Base-by-base conservation (phyloP, 2,888 invertebrate species). In the Aphidius colemani region DNA sequence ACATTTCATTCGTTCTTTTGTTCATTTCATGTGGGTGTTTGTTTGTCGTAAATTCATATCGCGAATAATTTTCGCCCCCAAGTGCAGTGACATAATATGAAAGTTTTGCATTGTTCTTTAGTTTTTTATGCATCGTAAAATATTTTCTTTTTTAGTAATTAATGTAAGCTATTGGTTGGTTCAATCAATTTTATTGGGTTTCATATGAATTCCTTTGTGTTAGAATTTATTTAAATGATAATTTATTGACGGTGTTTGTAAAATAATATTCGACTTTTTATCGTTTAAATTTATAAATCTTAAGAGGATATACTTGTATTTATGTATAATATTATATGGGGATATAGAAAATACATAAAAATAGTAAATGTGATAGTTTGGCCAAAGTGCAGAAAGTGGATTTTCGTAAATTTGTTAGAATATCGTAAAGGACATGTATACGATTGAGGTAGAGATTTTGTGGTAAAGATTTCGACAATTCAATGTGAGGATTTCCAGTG, bases 11-110 rank as follows among this genome's bases (percentile, higher is more conserved):
- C 65, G 48, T 64, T 62, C 63, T 65, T 59, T 55, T 59, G 66
- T 60, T 64, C 69, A 68, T 69, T 66, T 67, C 66, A 68, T 67
- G 66, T 62, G 59, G 65, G 58, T 66, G 69, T 70, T 70, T 69
- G 66, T 71, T 69, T 65, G 70, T 75, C 75, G 75, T 80, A 78
- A 79, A 80, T 79, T 80, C 80, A 80, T 80, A 80, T 78, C 80
- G 78, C 75, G 77, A 76, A 80, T 80, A 79, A 80, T 80, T 79
- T 78, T 78, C 76, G 72, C 76, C 76, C 75, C 69, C 72, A 65
- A 69, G 70, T 67, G 70, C 57, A 66, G 69, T 66, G 66, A 60
- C 63, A 41, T 64, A 59, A 58, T 53, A 67, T 30, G 30, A 30
- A 30, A 30, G 30, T 30, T 30, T 30, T 45, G 45, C 45, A 45